These are phyloP conservation scores for Terebella lapidaria DNA, from an alignment of 2,888 invertebrate species.

Conservation along the genomic window DNA sequence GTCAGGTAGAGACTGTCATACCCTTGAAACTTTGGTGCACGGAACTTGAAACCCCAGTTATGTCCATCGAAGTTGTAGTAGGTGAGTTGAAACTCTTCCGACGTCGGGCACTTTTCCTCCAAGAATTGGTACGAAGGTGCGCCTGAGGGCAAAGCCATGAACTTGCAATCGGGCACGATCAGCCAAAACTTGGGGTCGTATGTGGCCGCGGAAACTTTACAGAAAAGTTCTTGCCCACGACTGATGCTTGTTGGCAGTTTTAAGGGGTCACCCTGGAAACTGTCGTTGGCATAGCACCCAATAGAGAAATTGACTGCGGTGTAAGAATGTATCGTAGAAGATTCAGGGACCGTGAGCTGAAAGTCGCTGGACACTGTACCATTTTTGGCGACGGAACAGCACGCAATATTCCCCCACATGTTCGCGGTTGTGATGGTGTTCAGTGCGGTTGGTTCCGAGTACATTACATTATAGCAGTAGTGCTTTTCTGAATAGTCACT, in stretches of 20 bases:
- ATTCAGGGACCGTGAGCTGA: not conserved
- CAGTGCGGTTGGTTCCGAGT: conserved; percentile 1
- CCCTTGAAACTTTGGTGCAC: conserved; percentile 18
- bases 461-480: conserved; percentile 18
- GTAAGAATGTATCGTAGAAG: not conserved
- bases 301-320: conserved; percentile 7
- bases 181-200: conserved; percentile 20
- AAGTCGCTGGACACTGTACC: conserved; percentile 7
- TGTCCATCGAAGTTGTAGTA: conserved; percentile 22
- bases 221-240: conserved; percentile 14
- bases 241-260: conserved; percentile 6
- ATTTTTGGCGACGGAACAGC: conserved; percentile 13
- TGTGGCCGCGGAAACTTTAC: conserved; percentile 13
- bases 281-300: conserved; percentile 7
- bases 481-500: conserved; percentile 5
- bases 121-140: conserved; percentile 16
- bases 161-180: conserved; percentile 20
- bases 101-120: conserved; percentile 19
- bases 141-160: conserved; percentile 11
- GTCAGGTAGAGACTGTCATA: conserved; percentile 14
- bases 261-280: not conserved
- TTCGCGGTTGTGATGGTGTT: conserved; percentile 6
- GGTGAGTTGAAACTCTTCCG: conserved; percentile 4
- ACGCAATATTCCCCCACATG: conserved; percentile 11
- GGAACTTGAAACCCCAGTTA: conserved; percentile 23